Percentiles rank a stretch among this genome's conserved stretches.
These are phyloP conservation scores for Chaenogobius annularis DNA, from an alignment of 2,113 vertebrate genomes.

Conservation along the genomic window DNA sequence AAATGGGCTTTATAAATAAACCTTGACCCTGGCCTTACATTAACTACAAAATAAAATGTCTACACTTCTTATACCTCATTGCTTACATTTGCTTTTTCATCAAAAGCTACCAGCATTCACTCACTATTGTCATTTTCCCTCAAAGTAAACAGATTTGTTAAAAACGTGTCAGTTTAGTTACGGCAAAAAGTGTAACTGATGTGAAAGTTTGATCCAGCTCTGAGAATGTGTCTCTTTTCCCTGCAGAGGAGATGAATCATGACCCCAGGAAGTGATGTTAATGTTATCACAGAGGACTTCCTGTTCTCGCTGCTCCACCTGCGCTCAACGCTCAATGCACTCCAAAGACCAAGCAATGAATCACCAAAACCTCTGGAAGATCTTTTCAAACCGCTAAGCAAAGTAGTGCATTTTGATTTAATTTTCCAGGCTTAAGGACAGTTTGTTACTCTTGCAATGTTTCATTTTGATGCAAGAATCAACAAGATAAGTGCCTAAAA, in stretches of 20 bases:
- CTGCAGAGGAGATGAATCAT: slow-evolving; percentile 7
- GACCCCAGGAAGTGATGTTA: slow-evolving; percentile 34
- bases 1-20: too few species aligned
- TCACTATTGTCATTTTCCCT: too few species aligned
- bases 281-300: slow-evolving; percentile 20
- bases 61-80: too few species aligned
- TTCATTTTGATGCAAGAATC: slow-evolving; percentile 32
- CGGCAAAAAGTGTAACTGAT: neutral
- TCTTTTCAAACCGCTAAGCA: neutral
- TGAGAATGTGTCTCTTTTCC: slow-evolving; percentile 5
- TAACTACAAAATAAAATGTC: too few species aligned
- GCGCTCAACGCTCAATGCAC: neutral
- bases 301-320: slow-evolving; percentile 20
- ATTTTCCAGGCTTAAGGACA: slow-evolving; percentile 15
- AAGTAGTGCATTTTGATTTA: slow-evolving; percentile 12
- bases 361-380: neutral
- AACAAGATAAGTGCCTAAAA: slow-evolving; percentile 35
- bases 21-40: too few species aligned
- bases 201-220: slow-evolving; percentile 11
- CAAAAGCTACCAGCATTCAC: too few species aligned
- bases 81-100: too few species aligned
- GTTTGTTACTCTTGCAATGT: slow-evolving; percentile 34
- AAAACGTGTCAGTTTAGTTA: too few species aligned
- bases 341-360: neutral
- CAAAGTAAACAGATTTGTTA: too few species aligned